Evolutionary conservation across 2,797 vertebrate genomes (phyloP).

Genomic region (Anas bernieri): DNA sequence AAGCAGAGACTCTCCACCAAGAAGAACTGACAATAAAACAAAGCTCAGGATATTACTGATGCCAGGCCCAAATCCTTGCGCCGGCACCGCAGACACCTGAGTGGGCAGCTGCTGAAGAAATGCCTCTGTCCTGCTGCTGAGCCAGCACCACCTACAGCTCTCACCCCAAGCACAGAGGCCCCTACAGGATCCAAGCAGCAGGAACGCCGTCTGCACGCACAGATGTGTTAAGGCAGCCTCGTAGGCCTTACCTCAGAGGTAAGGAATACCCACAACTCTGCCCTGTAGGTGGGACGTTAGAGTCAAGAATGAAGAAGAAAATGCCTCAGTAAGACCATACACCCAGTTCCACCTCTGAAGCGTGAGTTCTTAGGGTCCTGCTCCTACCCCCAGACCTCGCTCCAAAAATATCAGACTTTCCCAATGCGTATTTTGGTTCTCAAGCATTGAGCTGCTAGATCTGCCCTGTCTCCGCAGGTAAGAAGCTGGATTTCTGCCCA

Average conservation of each 20-base stretch:
- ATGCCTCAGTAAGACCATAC: fast-evolving
- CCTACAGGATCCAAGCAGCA: background rate
- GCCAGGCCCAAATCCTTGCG: background rate
- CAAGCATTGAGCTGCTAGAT: background rate
- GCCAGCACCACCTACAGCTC: background rate
- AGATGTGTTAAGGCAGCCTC: fast-evolving
- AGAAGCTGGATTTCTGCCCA: background rate
- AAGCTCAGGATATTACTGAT: background rate
- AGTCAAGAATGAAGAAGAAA: fast-evolving
- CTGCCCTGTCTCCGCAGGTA: background rate
- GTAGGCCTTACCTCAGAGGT: background rate
- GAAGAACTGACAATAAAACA: background rate
- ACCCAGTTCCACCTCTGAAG: fast-evolving
- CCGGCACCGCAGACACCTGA: background rate
- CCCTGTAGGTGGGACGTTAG: fast-evolving
- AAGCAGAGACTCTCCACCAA: background rate
- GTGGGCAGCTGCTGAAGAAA: background rate
- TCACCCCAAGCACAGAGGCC: fast-evolving
- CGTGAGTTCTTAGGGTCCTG: fast-evolving
- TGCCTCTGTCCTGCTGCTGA: background rate
- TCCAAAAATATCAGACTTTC: fast-evolving
- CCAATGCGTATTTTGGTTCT: fast-evolving
- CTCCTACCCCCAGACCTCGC: background rate
- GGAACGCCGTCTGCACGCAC: fast-evolving
- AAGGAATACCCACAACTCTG: background rate